phyloP scores from a whole-genome alignment of 2,888 invertebrate genomes.

The Acrobasis suavella region DNA sequence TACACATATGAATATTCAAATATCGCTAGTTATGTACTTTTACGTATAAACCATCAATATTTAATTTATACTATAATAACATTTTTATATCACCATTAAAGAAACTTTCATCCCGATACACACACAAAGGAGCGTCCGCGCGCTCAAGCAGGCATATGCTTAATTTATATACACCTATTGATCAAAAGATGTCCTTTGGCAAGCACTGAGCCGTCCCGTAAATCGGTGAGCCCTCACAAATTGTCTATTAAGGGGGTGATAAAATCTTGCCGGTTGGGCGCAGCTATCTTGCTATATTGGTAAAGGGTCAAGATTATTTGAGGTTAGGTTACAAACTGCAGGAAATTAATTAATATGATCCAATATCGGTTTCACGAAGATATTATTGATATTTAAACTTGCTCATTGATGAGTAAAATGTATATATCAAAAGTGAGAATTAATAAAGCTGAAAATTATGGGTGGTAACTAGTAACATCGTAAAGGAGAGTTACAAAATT shows the following conservation, averaged over 20 bases:
- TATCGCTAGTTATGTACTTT: too few relatives aligned
- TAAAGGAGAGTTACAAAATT: too few relatives aligned
- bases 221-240: conserved; percentile 64
- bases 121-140: conserved; percentile 70
- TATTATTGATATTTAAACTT: neutral
- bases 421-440: too few relatives aligned
- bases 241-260: conserved; percentile 75
- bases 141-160: conserved; percentile 77
- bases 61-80: neutral
- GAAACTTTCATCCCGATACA: conserved; percentile 30
- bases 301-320: conserved; percentile 19
- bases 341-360: conserved; percentile 12
- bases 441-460: too few relatives aligned
- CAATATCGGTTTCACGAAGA: neutral
- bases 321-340: neutral
- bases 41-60: too few relatives aligned
- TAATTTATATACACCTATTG: conserved; percentile 82
- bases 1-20: too few relatives aligned
- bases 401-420: too few relatives aligned
- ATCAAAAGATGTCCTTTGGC: conserved; percentile 81
- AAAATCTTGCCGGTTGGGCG: conserved; percentile 55
- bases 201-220: conserved; percentile 68
- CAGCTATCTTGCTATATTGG: conserved; percentile 13
- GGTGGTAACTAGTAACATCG: too few relatives aligned
- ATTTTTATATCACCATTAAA: neutral